phyloP scores from a whole-genome alignment of 2,113 vertebrate species.

The Tetrao urogallus region DNA sequence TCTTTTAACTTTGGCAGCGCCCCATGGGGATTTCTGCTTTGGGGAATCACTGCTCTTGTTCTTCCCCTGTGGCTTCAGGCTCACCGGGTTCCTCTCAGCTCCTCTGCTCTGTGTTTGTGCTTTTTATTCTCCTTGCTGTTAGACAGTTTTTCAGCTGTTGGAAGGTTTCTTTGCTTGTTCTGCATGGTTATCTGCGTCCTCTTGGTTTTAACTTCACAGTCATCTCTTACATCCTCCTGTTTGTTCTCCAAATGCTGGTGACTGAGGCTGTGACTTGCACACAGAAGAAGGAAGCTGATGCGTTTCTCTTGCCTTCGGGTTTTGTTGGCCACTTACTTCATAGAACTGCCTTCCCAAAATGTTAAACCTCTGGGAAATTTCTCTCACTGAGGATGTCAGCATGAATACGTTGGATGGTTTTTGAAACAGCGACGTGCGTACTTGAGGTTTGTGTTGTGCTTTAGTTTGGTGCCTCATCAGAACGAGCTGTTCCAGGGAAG shows the following conservation, averaged over 20 bases:
- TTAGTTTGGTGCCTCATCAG: neutral
- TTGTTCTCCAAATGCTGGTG: neutral
- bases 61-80: neutral
- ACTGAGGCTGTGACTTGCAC: no score
- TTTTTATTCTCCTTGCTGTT: neutral
- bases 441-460: accelerated
- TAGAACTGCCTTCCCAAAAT: accelerated
- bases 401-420: accelerated
- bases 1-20: no score
- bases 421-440: accelerated
- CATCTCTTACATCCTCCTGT: neutral
- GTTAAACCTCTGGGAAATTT: neutral
- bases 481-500: neutral
- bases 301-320: neutral
- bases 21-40: neutral
- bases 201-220: accelerated
- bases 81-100: accelerated
- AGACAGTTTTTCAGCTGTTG: accelerated
- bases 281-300: neutral
- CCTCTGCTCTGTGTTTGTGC: neutral
- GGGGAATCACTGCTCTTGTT: neutral
- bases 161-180: neutral
- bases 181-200: accelerated
- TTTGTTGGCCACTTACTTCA: accelerated
- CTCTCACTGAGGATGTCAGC: accelerated